A percentile compares a stretch with the other conserved stretches of the same genome.
Conservation (phyloP, 2,797 vertebrate species). For the Microchirus variegatus region DNA sequence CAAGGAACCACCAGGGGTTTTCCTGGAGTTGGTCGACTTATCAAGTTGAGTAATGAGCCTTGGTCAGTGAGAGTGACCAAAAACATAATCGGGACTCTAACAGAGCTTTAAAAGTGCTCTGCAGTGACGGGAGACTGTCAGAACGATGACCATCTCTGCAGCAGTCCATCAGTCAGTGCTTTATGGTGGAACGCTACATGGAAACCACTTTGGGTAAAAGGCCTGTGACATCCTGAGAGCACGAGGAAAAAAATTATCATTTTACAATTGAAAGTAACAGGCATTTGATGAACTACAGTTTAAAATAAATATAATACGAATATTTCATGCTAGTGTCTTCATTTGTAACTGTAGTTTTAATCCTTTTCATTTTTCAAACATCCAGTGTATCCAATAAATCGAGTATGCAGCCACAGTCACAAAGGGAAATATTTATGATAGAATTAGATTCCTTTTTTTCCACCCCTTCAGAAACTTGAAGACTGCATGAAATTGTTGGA, state of each 20-base stretch:
- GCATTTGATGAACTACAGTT: too few relatives aligned
- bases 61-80: not conserved
- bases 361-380: slow-evolving; percentile 1
- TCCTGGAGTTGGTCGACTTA: too few relatives aligned
- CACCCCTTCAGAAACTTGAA: slow-evolving; percentile 13
- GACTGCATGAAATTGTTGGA: slow-evolving; percentile 42
- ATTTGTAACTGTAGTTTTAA: not conserved
- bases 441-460: slow-evolving; percentile 30
- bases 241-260: not conserved
- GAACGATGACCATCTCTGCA: not conserved
- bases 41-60: too few relatives aligned
- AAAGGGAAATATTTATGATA: slow-evolving; percentile 54
- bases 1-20: too few relatives aligned
- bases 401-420: slow-evolving; percentile 31
- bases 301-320: too few relatives aligned
- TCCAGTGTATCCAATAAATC: slow-evolving; percentile 23
- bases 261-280: too few relatives aligned
- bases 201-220: not conserved
- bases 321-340: not conserved
- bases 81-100: too few relatives aligned
- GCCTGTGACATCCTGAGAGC: not conserved
- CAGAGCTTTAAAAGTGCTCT: too few relatives aligned
- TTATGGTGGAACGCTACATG: not conserved
- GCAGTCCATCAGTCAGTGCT: not conserved
- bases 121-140: too few relatives aligned